A percentile compares a stretch with the other conserved stretches of the same genome.
Evolutionary conservation across 2,113 vertebrate genomes (phyloP).

Genomic region (Picathartes gymnocephalus): DNA sequence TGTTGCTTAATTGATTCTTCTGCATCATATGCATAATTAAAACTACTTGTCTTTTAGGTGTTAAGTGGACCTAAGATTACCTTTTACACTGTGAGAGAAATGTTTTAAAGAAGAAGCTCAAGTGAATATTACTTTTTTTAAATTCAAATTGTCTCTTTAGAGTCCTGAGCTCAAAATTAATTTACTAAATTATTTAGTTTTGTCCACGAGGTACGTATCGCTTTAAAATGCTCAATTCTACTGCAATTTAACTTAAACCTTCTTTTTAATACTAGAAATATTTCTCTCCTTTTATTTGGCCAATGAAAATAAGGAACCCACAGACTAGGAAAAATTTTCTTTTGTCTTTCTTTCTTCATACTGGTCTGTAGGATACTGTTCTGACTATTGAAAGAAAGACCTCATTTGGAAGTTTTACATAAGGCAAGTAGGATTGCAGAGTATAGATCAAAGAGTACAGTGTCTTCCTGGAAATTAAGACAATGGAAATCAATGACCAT

Average conservation of each 20-base stretch:
- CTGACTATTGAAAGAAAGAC: background rate
- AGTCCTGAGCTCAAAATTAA: background rate
- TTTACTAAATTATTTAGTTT: background rate
- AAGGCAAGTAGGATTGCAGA: background rate
- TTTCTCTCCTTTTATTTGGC: background rate
- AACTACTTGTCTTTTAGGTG: background rate
- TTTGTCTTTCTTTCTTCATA: background rate
- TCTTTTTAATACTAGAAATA: background rate
- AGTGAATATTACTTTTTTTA: background rate
- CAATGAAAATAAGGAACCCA: background rate
- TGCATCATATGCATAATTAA: background rate
- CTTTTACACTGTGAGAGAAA: background rate
- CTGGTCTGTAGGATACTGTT: background rate
- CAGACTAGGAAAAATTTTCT: background rate
- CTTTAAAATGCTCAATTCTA: background rate
- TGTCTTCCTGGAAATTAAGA: background rate
- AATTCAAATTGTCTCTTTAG: background rate
- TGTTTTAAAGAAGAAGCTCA: background rate
- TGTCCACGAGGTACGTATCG: background rate
- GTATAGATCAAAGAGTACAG: background rate
- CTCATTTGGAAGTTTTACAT: background rate
- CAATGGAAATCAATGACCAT: background rate
- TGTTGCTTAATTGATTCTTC: slow-evolving; percentile 19
- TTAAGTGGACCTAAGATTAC: background rate
- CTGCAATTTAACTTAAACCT: background rate